These are phyloP conservation scores for Apotomis turbidana DNA, from an alignment of 2,888 invertebrate species.

Conservation along the genomic window DNA sequence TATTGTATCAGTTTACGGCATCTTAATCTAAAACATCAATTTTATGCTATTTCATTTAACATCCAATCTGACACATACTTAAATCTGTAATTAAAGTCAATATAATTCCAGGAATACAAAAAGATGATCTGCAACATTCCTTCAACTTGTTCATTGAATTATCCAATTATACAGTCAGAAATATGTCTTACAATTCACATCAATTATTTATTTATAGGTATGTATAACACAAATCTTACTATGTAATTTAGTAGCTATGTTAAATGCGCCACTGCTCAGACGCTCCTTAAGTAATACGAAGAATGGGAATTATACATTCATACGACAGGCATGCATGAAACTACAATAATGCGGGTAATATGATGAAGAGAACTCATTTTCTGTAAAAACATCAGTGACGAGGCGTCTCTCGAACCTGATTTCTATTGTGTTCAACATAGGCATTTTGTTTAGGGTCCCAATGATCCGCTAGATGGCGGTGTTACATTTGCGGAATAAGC, in stretches of 20 bases:
- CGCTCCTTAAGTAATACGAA: constrained; percentile 21
- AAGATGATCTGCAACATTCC: not conserved
- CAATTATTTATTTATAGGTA: not conserved
- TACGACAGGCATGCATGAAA: constrained; percentile 42
- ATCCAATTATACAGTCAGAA: not conserved
- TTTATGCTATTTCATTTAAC: not conserved
- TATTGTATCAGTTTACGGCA: not conserved
- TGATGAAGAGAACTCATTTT: constrained; percentile 52
- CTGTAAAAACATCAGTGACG: constrained; percentile 46
- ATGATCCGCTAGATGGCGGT: too few relatives aligned
- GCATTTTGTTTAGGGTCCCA: too few relatives aligned
- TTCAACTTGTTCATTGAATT: not conserved
- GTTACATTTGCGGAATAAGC: too few relatives aligned
- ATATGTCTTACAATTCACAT: not conserved
- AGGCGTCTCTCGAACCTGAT: too few relatives aligned
- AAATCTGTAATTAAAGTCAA: not conserved
- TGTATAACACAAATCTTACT: constrained; percentile 1
- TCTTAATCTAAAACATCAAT: constrained; percentile 15
- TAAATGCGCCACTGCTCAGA: constrained; percentile 36
- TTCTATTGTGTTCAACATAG: too few relatives aligned
- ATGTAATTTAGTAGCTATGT: constrained; percentile 6
- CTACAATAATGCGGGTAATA: constrained; percentile 35
- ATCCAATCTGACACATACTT: not conserved
- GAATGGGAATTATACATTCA: constrained; percentile 35
- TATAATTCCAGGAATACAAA: not conserved